Percentiles rank a stretch among this genome's conserved stretches.
These are phyloP conservation scores for Chymomyza caudatula DNA, from an alignment of 2,888 invertebrate species.

Conservation along the genomic window DNA sequence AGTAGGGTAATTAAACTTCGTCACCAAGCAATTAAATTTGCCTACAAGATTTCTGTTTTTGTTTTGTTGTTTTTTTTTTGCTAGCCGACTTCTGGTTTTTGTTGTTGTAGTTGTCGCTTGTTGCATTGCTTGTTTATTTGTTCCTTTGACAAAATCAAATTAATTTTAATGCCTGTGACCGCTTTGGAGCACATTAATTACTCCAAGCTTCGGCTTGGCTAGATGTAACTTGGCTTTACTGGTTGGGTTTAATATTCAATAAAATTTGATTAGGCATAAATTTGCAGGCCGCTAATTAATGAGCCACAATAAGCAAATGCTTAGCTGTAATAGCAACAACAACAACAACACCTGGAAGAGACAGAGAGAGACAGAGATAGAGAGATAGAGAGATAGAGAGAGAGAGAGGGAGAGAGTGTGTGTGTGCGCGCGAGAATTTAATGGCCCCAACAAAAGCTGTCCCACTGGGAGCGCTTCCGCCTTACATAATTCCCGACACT, in stretches of 20 bases:
- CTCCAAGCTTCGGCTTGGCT: constrained; percentile 10
- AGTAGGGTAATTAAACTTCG: background rate
- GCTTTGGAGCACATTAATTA: constrained; percentile 57
- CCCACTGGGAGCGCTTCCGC: constrained; percentile 28
- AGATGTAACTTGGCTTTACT: constrained; percentile 25
- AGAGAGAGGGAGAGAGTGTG: background rate
- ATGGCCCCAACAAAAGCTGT: background rate
- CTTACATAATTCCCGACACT: constrained; percentile 15
- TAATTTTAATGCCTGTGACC: constrained; percentile 58
- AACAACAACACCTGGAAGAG: background rate
- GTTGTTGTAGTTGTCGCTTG: constrained; percentile 17
- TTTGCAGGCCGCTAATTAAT: constrained; percentile 68
- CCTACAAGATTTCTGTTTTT: background rate
- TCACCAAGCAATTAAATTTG: background rate
- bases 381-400: too few species aligned
- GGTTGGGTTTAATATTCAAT: constrained; percentile 69
- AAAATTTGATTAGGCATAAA: constrained; percentile 72
- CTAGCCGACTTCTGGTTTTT: too few species aligned
- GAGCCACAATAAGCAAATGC: constrained; percentile 41
- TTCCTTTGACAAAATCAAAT: constrained; percentile 51
- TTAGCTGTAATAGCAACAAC: background rate
- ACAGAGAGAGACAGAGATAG: background rate
- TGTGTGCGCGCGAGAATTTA: background rate
- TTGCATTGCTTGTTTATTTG: constrained; percentile 7
- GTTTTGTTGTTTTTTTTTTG: background rate